Percentiles rank a stretch among this genome's conserved stretches.
These are phyloP conservation scores for Crocallis elinguaria DNA, from an alignment of 2,888 invertebrate species.

Conservation along the genomic window DNA sequence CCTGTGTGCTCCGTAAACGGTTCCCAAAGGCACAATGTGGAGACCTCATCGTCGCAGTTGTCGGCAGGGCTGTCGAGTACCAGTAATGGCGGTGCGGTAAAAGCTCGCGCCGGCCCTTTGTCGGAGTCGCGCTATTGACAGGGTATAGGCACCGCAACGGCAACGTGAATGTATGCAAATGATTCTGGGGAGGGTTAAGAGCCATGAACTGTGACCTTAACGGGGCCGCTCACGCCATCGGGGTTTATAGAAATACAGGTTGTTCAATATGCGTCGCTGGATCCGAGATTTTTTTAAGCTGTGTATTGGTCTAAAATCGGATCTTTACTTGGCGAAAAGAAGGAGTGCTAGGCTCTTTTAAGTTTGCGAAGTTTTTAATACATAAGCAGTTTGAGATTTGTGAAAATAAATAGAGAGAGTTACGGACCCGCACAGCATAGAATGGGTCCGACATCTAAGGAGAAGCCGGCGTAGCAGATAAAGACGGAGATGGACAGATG, in stretches of 20 bases:
- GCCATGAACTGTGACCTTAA: slow-evolving; percentile 11
- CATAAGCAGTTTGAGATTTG: no score
- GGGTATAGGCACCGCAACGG: slow-evolving; percentile 1
- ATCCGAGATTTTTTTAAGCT: no score
- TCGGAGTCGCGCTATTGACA: slow-evolving; percentile 5
- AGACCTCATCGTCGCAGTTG: background rate
- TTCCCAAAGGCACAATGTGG: slow-evolving; percentile 11
- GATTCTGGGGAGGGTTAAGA: background rate
- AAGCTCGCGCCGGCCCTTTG: slow-evolving; percentile 8
- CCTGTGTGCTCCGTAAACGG: slow-evolving; percentile 3
- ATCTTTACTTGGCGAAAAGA: no score
- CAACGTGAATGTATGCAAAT: slow-evolving; percentile 18
- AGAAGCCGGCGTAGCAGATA: no score
- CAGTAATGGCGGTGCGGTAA: slow-evolving; percentile 4
- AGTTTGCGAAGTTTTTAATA: no score
- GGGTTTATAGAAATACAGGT: background rate
- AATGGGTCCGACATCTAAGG: no score
- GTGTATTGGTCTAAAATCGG: no score
- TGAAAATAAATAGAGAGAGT: no score
- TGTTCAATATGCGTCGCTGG: no score
- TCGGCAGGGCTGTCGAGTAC: background rate
- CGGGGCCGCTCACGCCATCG: background rate
- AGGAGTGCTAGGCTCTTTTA: no score
- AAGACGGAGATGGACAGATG: no score
- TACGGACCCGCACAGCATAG: no score